Percentiles rank a stretch among this genome's conserved stretches.
Evolutionary conservation across 1,140 invertebrate species (phyloP).

Genomic region (Pentalonia nigronervosa): DNA sequence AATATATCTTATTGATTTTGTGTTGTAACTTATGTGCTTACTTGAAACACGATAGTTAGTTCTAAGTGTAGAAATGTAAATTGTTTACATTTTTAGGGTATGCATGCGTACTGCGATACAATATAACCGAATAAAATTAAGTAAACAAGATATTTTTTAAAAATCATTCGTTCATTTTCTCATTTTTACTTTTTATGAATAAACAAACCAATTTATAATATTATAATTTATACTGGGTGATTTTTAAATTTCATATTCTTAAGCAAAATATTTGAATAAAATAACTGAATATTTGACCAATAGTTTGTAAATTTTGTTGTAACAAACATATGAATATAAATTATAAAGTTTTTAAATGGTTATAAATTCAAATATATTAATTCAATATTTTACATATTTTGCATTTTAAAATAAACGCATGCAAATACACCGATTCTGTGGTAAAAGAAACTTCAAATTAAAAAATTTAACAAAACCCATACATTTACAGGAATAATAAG

Average conservation of each 20-base stretch:
- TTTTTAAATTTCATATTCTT: neutral
- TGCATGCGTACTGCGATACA: neutral
- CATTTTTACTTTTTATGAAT: neutral
- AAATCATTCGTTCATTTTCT: neutral
- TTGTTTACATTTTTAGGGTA: neutral
- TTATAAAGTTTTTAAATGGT: no score
- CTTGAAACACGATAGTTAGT: neutral
- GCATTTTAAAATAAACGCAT: no score
- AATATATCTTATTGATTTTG: conserved; percentile 8
- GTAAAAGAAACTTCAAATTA: neutral
- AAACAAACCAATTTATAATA: neutral
- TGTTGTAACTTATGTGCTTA: neutral
- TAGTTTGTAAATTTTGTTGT: neutral
- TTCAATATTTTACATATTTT: no score
- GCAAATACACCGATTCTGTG: neutral
- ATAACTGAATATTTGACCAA: neutral
- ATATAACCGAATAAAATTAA: neutral
- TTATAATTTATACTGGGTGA: neutral
- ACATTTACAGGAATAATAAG: neutral
- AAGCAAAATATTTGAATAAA: neutral
- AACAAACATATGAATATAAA: no score
- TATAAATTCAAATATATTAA: no score
- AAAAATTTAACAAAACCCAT: no score
- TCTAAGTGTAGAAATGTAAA: neutral
- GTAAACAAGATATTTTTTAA: neutral